These are phyloP conservation scores for Echinops telfairi DNA, from an alignment of 2,113 vertebrate genomes.

Conservation along the genomic window DNA sequence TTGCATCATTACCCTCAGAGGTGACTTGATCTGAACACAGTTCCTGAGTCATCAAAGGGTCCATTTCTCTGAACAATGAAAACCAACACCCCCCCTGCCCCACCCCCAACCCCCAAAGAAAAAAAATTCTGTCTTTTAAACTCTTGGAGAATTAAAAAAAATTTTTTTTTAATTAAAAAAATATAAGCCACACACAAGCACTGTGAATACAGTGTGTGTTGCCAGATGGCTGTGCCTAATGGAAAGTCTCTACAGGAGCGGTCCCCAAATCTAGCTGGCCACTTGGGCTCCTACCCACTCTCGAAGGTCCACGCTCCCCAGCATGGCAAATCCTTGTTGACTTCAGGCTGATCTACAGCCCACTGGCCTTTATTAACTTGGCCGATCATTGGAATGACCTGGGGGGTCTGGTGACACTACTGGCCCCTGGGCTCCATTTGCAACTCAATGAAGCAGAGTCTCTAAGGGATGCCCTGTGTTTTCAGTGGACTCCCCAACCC, in stretches of 20 bases:
- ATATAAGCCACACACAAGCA: not conserved
- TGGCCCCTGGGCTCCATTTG: too few species aligned
- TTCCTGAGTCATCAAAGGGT: slow-evolving; percentile 27
- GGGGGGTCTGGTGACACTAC: too few species aligned
- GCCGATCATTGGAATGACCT: too few species aligned
- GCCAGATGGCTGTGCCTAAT: not conserved
- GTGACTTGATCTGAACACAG: slow-evolving; percentile 12
- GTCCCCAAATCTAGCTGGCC: not conserved
- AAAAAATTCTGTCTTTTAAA: not conserved
- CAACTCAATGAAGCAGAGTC: too few species aligned
- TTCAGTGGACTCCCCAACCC: too few species aligned
- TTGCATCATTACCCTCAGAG: not conserved
- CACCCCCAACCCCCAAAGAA: too few species aligned
- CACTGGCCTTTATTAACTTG: not conserved
- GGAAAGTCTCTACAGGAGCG: not conserved
- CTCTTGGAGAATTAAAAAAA: slow-evolving; percentile 36
- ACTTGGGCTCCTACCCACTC: not conserved
- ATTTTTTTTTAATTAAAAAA: not conserved
- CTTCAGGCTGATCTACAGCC: not conserved
- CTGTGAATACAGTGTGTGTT: not conserved
- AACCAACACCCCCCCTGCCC: not conserved
- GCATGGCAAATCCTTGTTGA: not conserved
- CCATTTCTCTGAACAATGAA: slow-evolving; percentile 6
- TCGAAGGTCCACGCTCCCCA: not conserved
- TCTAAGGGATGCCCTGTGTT: too few species aligned